Conservation (phyloP, 2,113 vertebrate species). For the Helogale parvula region DNA sequence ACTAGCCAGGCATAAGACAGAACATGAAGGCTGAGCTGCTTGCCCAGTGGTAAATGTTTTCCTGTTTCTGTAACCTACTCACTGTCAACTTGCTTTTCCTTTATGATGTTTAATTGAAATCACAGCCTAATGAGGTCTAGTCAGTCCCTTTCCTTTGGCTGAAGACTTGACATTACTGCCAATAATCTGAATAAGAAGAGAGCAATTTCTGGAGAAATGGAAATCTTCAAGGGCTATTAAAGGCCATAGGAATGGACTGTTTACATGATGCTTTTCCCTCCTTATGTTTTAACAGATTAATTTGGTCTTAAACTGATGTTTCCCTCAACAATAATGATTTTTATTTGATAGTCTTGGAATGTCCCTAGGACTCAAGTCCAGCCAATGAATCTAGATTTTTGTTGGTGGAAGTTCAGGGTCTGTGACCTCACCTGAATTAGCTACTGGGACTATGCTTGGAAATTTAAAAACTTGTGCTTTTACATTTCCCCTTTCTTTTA, state of each 20-base stretch:
- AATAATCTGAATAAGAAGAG: slow-evolving; percentile 51
- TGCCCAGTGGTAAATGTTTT: slow-evolving; percentile 63
- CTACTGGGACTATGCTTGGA: not conserved
- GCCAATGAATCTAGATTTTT: not conserved
- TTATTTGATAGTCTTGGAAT: slow-evolving; percentile 34
- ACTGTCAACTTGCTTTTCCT: slow-evolving; percentile 62
- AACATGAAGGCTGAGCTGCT: slow-evolving; percentile 28
- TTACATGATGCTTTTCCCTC: slow-evolving; percentile 20
- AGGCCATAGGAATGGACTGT: slow-evolving; percentile 67
- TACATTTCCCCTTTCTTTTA: not conserved
- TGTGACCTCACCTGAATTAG: slow-evolving; percentile 25
- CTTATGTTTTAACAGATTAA: slow-evolving; percentile 28
- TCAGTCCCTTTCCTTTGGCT: slow-evolving; percentile 60
- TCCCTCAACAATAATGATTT: slow-evolving; percentile 13
- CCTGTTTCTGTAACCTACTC: slow-evolving; percentile 73
- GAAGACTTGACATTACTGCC: slow-evolving; percentile 68
- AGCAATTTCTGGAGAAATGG: slow-evolving; percentile 58
- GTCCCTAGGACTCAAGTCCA: not conserved
- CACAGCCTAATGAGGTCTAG: slow-evolving; percentile 62
- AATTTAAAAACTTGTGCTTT: not conserved
- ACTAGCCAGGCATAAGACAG: slow-evolving; percentile 5
- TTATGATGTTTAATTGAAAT: slow-evolving; percentile 73
- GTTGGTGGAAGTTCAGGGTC: not conserved
- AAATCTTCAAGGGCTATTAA: slow-evolving; percentile 70
- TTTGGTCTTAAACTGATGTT: not conserved